Conservation (phyloP, 2,797 vertebrate genomes). For the Aulostomus chinensis region DNA sequence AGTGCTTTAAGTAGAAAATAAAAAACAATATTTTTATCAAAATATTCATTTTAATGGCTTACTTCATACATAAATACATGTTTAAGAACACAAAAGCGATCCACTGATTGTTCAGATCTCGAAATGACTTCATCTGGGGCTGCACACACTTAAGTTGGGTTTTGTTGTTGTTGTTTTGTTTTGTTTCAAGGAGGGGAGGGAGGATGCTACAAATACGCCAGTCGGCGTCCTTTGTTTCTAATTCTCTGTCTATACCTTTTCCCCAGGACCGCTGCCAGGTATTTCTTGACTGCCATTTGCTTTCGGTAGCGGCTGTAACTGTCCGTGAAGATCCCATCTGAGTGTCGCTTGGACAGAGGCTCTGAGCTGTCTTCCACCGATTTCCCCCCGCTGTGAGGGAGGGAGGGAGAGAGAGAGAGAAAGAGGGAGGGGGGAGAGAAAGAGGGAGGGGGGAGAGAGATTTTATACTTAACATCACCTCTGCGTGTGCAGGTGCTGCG, state of each 20-base stretch:
- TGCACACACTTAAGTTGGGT: slow-evolving; percentile 81
- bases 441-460: no score
- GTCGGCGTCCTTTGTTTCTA: slow-evolving; percentile 98
- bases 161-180: slow-evolving; percentile 49
- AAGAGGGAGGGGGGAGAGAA: background rate
- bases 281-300: slow-evolving; percentile 99
- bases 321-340: slow-evolving; percentile 98
- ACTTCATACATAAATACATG: slow-evolving; percentile 99
- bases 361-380: slow-evolving; percentile 86
- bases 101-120: slow-evolving; percentile 71
- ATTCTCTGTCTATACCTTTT: slow-evolving; percentile 99
- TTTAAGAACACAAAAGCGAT: slow-evolving; percentile 91
- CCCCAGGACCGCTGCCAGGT: slow-evolving; percentile 97
- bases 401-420: background rate
- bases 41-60: slow-evolving; percentile 99
- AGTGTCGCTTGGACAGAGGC: slow-evolving; percentile 95
- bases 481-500: slow-evolving; percentile 15
- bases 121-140: slow-evolving; percentile 84
- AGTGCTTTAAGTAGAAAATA: slow-evolving; percentile 96
- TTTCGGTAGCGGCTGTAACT: slow-evolving; percentile 99
- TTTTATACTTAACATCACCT: slow-evolving; percentile 9
- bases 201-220: slow-evolving; percentile 95
- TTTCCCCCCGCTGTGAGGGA: slow-evolving; percentile 68
- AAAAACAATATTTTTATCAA: slow-evolving; percentile 99
- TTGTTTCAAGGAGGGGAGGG: slow-evolving; percentile 36